These are phyloP conservation scores for Hemitrygon akajei DNA, from an alignment of 2,797 vertebrate species.

Conservation along the genomic window DNA sequence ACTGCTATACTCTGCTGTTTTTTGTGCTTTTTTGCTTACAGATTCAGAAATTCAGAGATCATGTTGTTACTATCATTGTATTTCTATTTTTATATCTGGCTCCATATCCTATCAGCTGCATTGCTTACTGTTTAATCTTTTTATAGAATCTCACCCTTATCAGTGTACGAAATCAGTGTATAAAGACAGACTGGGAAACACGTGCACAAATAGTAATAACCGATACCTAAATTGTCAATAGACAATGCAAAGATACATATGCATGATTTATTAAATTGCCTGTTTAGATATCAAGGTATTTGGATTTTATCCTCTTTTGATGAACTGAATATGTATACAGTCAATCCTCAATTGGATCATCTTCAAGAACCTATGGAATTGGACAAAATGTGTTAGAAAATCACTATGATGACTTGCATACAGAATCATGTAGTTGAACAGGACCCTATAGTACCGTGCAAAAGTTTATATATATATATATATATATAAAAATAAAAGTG, in stretches of 20 bases:
- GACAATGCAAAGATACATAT: neutral
- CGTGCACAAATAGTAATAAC: neutral
- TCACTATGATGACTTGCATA: too few species aligned
- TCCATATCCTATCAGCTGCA: neutral
- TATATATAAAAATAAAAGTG: too few species aligned
- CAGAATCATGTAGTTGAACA: too few species aligned
- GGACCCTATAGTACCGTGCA: too few species aligned
- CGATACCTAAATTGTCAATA: neutral
- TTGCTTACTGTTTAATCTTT: neutral
- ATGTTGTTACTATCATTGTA: neutral
- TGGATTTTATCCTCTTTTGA: too few species aligned
- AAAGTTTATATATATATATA: too few species aligned
- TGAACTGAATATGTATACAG: too few species aligned
- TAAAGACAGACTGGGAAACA: neutral
- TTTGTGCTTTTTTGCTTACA: conserved; percentile 42
- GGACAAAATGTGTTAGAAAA: too few species aligned
- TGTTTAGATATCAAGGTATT: too few species aligned
- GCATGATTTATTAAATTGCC: neutral
- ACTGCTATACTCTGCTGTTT: conserved; percentile 44
- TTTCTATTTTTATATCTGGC: neutral
- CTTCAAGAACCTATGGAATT: too few species aligned
- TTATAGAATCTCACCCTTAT: neutral
- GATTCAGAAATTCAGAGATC: conserved; percentile 39
- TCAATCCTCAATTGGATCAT: too few species aligned
- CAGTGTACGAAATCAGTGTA: neutral